Evolutionary conservation across 2,797 vertebrate species (phyloP).

Genomic region (Orientallactaga sibirica): DNA sequence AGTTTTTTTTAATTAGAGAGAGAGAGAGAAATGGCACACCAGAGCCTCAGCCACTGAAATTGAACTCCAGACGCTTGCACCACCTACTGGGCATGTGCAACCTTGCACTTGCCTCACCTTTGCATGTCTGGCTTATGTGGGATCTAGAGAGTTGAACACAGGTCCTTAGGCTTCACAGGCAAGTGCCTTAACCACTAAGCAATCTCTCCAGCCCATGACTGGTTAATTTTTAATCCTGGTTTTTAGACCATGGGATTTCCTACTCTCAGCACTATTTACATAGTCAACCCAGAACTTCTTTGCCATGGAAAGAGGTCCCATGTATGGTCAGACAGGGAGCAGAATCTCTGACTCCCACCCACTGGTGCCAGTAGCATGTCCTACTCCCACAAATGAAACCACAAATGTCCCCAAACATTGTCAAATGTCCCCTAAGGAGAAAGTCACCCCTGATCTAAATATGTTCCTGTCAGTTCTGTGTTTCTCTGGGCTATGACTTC

Average conservation of each 20-base stretch:
- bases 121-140: too few relatives aligned
- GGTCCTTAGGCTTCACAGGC: too few relatives aligned
- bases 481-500: not conserved
- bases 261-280: not conserved
- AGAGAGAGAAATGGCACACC: too few relatives aligned
- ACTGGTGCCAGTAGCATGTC: not conserved
- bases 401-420: not conserved
- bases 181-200: too few relatives aligned
- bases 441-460: not conserved
- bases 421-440: not conserved
- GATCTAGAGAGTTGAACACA: too few relatives aligned
- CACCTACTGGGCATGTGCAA: too few relatives aligned
- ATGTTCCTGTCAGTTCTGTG: not conserved
- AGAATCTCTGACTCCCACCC: too few relatives aligned
- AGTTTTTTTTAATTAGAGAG: too few relatives aligned
- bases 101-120: too few relatives aligned
- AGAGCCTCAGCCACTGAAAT: too few relatives aligned
- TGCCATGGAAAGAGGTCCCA: not conserved
- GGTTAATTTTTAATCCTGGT: constrained; percentile 6
- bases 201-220: too few relatives aligned
- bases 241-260: not conserved
- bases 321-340: not conserved
- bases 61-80: too few relatives aligned
- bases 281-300: not conserved
- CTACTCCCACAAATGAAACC: not conserved